These are phyloP conservation scores for Lysandra coridon DNA, from an alignment of 2,888 invertebrate species.

Conservation along the genomic window DNA sequence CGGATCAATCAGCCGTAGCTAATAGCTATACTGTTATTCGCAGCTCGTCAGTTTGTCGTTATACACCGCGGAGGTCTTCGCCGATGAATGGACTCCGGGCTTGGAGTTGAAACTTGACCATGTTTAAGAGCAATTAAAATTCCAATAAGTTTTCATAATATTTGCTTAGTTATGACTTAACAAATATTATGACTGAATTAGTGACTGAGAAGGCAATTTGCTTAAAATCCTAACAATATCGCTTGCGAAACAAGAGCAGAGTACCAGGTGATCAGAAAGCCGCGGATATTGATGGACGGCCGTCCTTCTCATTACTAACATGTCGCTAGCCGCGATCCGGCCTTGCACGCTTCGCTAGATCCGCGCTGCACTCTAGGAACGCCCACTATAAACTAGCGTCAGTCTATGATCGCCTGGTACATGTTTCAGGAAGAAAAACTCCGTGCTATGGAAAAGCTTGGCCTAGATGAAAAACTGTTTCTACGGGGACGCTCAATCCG, in stretches of 20 bases:
- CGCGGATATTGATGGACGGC: background rate
- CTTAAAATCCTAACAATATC: background rate
- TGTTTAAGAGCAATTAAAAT: too few relatives aligned
- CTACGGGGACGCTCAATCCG: background rate
- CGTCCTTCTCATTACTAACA: conserved; percentile 40
- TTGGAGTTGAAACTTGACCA: too few relatives aligned
- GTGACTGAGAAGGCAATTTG: background rate
- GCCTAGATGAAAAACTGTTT: background rate
- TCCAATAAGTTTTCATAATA: too few relatives aligned
- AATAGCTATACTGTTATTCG: background rate
- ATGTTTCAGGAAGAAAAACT: conserved; percentile 58
- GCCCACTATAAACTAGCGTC: conserved; percentile 67
- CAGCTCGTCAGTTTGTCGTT: background rate
- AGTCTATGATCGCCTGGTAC: conserved; percentile 72
- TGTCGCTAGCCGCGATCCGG: conserved; percentile 54
- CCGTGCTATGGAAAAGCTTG: background rate
- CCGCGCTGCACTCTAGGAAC: conserved; percentile 46
- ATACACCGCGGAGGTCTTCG: background rate
- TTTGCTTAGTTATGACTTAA: too few relatives aligned
- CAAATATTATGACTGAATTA: background rate
- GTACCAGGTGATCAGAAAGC: background rate
- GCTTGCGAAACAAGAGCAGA: background rate
- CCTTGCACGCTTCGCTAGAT: conserved; percentile 45
- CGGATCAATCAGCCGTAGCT: background rate
- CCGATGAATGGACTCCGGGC: background rate